Conservation (phyloP, 1,140 invertebrate species). For the Episyrphus balteatus region DNA sequence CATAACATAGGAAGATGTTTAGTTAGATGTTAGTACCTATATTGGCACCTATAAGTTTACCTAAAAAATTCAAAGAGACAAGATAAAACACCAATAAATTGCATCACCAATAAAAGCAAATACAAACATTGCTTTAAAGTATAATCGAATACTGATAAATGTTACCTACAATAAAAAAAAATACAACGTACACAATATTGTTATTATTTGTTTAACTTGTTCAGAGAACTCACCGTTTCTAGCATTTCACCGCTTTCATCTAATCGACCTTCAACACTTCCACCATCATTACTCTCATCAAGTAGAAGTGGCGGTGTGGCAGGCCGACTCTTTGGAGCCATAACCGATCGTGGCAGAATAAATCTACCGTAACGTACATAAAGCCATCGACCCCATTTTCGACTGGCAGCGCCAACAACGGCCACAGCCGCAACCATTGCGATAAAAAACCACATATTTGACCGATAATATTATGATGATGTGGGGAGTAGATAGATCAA, state of each 20-base stretch:
- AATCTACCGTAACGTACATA: conserved; percentile 32
- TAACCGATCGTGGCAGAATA: conserved; percentile 25
- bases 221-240: conserved; percentile 32
- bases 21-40: too few species aligned
- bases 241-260: conserved; percentile 34
- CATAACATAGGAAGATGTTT: too few species aligned
- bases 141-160: too few species aligned
- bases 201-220: not conserved
- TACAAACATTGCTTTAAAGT: too few species aligned
- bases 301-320: conserved; percentile 30
- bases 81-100: too few species aligned
- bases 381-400: conserved; percentile 29
- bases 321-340: conserved; percentile 24
- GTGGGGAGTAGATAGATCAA: too few species aligned
- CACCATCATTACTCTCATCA: conserved; percentile 23
- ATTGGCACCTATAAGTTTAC: too few species aligned
- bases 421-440: conserved; percentile 16
- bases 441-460: conserved; percentile 29
- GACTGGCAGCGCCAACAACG: conserved; percentile 22
- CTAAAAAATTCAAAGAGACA: too few species aligned
- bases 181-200: too few species aligned
- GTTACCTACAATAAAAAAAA: too few species aligned
- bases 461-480: too few species aligned
- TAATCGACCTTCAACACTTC: conserved; percentile 29
- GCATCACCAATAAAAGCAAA: too few species aligned